Percentiles rank a stretch among this genome's conserved stretches.
phyloP scores from a whole-genome alignment of 2,888 invertebrate species.

The Ctenicera cuprea region DNA sequence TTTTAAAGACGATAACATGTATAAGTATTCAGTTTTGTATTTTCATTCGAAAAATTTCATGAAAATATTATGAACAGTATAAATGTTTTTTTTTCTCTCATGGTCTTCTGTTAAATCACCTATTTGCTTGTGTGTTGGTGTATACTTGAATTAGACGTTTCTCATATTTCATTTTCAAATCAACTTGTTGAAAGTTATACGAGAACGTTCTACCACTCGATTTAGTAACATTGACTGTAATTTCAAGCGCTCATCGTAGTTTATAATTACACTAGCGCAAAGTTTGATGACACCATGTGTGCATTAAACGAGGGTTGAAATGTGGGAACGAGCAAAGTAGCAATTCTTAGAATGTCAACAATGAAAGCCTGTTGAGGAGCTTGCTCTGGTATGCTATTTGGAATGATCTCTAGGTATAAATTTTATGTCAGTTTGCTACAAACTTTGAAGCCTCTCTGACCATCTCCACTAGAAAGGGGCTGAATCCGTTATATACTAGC shows the following conservation, averaged over 20 bases:
- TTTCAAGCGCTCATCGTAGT: slow-evolving; percentile 5
- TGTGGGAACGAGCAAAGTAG: slow-evolving; percentile 29
- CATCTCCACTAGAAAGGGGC: background rate
- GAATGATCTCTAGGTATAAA: slow-evolving; percentile 28
- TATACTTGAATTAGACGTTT: no score
- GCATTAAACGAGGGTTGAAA: slow-evolving; percentile 40
- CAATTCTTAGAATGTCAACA: slow-evolving; percentile 36
- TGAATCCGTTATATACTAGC: slow-evolving; percentile 4
- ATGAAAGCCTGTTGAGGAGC: slow-evolving; percentile 13
- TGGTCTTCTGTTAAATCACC: no score
- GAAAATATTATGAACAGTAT: no score
- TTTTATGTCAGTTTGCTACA: slow-evolving; percentile 23
- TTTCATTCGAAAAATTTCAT: no score
- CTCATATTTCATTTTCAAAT: background rate
- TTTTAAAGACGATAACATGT: no score
- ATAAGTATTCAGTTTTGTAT: no score
- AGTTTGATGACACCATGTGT: slow-evolving; percentile 42
- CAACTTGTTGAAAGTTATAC: background rate
- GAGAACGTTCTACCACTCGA: slow-evolving; percentile 6
- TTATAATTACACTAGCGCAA: slow-evolving; percentile 40
- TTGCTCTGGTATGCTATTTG: slow-evolving; percentile 5
- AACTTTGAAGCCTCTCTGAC: slow-evolving; percentile 25
- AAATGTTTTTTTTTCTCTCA: no score
- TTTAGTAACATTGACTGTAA: background rate
- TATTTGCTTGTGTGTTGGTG: no score